Conservation (phyloP, 2,113 vertebrate genomes). For the Polypterus bichir region DNA sequence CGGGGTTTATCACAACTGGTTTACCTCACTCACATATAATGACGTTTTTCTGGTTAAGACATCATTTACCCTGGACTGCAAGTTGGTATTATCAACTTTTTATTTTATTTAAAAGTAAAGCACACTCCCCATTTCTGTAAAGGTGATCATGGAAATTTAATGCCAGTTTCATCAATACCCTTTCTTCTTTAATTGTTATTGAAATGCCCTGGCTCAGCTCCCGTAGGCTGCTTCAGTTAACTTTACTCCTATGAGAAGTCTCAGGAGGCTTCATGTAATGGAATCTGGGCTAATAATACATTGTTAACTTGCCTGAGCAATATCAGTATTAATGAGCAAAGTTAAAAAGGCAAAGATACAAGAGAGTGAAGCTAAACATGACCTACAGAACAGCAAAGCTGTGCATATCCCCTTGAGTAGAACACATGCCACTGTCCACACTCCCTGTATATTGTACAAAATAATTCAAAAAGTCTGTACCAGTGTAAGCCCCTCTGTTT, state of each 20-base stretch:
- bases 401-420: too few relatives aligned
- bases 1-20: too few relatives aligned
- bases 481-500: too few relatives aligned
- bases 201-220: slow-evolving; percentile 34
- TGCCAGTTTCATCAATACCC: slow-evolving; percentile 20
- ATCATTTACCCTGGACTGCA: neutral
- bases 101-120: neutral
- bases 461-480: too few relatives aligned
- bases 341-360: slow-evolving; percentile 12
- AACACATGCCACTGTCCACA: too few relatives aligned
- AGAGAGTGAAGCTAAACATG: too few relatives aligned
- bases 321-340: slow-evolving; percentile 21
- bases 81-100: neutral
- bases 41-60: neutral
- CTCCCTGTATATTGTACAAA: too few relatives aligned
- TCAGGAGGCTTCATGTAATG: slow-evolving; percentile 29
- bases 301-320: slow-evolving; percentile 19
- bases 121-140: too few relatives aligned
- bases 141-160: too few relatives aligned
- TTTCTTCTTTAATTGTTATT: slow-evolving; percentile 20
- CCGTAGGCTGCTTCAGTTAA: slow-evolving; percentile 19
- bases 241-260: slow-evolving; percentile 27
- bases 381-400: too few relatives aligned
- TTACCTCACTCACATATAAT: too few relatives aligned
- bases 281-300: slow-evolving; percentile 31